These are phyloP conservation scores for Trichogramma pretiosum DNA, from an alignment of 1,140 invertebrate species.

Conservation along the genomic window DNA sequence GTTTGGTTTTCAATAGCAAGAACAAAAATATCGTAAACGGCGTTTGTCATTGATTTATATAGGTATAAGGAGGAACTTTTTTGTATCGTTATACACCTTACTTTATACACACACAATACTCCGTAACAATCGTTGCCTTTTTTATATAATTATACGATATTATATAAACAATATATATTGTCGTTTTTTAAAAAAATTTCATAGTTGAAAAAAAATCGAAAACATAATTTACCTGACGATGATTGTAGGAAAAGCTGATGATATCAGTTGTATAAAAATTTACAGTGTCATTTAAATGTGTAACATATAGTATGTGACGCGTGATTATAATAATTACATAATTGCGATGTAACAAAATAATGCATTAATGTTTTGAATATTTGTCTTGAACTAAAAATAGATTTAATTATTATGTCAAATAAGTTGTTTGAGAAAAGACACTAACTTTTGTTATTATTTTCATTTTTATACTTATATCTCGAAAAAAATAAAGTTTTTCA, in stretches of 20 bases:
- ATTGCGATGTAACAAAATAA: no score
- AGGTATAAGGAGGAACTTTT: slow-evolving; percentile 17
- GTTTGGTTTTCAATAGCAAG: not conserved
- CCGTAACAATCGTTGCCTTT: slow-evolving; percentile 27
- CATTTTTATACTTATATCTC: no score
- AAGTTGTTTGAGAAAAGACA: no score
- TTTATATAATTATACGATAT: slow-evolving; percentile 24
- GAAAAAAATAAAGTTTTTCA: no score
- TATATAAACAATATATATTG: slow-evolving; percentile 19
- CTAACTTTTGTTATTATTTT: no score
- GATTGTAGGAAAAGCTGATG: slow-evolving; percentile 1
- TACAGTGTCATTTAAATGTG: no score
- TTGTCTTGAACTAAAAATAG: no score
- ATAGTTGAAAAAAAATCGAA: not conserved
- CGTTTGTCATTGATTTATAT: no score
- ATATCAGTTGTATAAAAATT: slow-evolving; percentile 10
- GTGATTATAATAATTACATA: no score
- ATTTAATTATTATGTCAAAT: no score
- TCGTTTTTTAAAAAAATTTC: slow-evolving; percentile 10
- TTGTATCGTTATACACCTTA: slow-evolving; percentile 19
- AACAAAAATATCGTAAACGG: not conserved
- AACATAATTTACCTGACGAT: not conserved
- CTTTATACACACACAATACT: slow-evolving; percentile 17
- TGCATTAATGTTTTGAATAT: no score
- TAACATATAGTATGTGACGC: no score